Conservation (phyloP, 2,888 invertebrate genomes). For the Mythimna pallens region DNA sequence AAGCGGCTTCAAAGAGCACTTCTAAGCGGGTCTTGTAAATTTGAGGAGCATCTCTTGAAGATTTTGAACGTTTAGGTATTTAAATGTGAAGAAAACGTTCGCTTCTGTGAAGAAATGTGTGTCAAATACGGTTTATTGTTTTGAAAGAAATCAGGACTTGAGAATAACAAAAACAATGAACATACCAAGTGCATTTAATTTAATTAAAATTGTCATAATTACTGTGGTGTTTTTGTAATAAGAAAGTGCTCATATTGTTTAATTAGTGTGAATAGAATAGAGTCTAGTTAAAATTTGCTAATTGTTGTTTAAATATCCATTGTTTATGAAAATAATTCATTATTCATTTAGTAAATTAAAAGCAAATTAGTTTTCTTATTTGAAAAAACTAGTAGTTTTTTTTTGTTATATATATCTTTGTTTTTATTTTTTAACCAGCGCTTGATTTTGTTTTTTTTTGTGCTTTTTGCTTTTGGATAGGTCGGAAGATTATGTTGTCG, state of each 20-base stretch:
- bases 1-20: slow-evolving; percentile 62
- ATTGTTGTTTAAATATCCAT: slow-evolving; percentile 21
- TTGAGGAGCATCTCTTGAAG: slow-evolving; percentile 27
- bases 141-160: slow-evolving; percentile 21
- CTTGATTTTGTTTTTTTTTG: too few relatives aligned
- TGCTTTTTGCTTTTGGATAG: too few relatives aligned
- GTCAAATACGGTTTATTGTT: slow-evolving; percentile 28
- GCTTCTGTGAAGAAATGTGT: slow-evolving; percentile 20
- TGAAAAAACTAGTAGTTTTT: neutral
- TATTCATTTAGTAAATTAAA: neutral
- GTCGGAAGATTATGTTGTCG: too few relatives aligned
- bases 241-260: slow-evolving; percentile 31
- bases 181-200: neutral
- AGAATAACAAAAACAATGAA: slow-evolving; percentile 22
- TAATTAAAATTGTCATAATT: slow-evolving; percentile 3
- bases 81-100: slow-evolving; percentile 19
- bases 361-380: slow-evolving; percentile 2
- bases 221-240: neutral
- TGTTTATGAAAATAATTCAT: slow-evolving; percentile 33
- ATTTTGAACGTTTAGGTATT: slow-evolving; percentile 17
- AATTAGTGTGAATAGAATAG: slow-evolving; percentile 21
- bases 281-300: neutral
- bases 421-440: too few relatives aligned
- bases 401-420: too few relatives aligned
- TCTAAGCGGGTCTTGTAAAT: slow-evolving; percentile 26